Evolutionary conservation across 2,113 vertebrate species (phyloP).

Genomic region (Epinephelus lanceolatus): DNA sequence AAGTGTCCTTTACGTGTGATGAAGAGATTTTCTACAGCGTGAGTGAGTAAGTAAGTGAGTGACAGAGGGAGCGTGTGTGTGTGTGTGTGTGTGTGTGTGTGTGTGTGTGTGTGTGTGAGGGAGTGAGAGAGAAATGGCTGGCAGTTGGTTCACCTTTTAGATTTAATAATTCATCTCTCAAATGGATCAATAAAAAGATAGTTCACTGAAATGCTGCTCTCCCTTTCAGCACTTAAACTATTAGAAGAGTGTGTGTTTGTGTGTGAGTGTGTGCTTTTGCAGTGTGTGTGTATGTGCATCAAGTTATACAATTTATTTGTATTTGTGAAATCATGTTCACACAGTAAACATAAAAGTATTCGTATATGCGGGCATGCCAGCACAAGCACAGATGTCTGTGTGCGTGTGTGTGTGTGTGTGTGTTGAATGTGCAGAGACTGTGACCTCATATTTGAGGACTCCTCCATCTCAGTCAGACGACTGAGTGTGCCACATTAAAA

Average conservation of each 20-base stretch:
- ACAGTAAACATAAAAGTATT: background rate
- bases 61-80: background rate
- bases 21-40: background rate
- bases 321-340: background rate
- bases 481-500: constrained; percentile 51
- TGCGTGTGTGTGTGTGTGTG: background rate
- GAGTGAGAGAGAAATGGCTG: constrained; percentile 13
- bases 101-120: background rate
- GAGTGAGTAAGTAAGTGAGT: constrained; percentile 2
- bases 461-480: constrained; percentile 33
- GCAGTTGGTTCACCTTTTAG: constrained; percentile 46
- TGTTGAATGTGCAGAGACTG: background rate
- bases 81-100: constrained; percentile 1
- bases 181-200: constrained; percentile 63
- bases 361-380: no score
- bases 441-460: constrained; percentile 29
- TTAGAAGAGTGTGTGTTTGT: constrained; percentile 28
- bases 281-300: background rate
- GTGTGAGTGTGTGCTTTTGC: constrained; percentile 19
- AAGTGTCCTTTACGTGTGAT: constrained; percentile 9
- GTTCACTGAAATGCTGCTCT: constrained; percentile 45
- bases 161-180: constrained; percentile 62
- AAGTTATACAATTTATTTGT: background rate
- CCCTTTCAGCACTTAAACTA: constrained; percentile 50
- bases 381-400: background rate